Evolutionary conservation across 2,888 invertebrate species (phyloP).

Genomic region (Encarsia formosa): DNA sequence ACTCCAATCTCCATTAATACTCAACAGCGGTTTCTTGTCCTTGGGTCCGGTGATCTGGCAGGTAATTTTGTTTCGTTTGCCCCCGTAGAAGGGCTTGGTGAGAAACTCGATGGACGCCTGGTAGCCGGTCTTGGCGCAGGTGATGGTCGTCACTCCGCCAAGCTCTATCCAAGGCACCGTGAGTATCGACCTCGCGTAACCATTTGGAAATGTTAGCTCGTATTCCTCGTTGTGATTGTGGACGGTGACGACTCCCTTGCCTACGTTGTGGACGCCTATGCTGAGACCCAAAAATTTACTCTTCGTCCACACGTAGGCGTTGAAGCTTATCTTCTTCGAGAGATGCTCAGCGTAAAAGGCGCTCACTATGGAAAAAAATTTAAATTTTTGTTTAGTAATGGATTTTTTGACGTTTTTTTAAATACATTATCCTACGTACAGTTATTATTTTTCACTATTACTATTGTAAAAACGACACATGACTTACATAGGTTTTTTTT

Average conservation of each 20-base stretch:
- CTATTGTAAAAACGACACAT: too few species aligned
- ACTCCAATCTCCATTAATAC: conserved; percentile 95
- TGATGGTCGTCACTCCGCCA: conserved; percentile 86
- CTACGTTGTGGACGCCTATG: conserved; percentile 96
- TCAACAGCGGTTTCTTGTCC: conserved; percentile 86
- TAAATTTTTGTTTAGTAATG: background rate
- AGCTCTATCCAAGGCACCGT: conserved; percentile 99
- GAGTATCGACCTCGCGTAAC: conserved; percentile 95
- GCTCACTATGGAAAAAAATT: conserved; percentile 64
- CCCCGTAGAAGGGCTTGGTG: conserved; percentile 97
- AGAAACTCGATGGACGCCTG: conserved; percentile 90
- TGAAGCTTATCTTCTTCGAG: conserved; percentile 83
- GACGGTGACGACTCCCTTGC: conserved; percentile 87
- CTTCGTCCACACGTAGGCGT: conserved; percentile 98
- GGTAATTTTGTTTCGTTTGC: conserved; percentile 84
- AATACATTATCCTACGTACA: too few species aligned
- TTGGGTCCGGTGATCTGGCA: conserved; percentile 76
- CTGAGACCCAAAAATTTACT: conserved; percentile 98
- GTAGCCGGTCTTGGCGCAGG: conserved; percentile 91
- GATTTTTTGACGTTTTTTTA: too few species aligned
- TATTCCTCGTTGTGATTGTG: conserved; percentile 91
- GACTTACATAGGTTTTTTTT: too few species aligned
- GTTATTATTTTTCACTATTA: too few species aligned
- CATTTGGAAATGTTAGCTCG: conserved; percentile 94
- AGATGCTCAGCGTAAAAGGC: conserved; percentile 98